phyloP scores from a whole-genome alignment of 2,797 vertebrate genomes.

The Gambelia wislizenii region DNA sequence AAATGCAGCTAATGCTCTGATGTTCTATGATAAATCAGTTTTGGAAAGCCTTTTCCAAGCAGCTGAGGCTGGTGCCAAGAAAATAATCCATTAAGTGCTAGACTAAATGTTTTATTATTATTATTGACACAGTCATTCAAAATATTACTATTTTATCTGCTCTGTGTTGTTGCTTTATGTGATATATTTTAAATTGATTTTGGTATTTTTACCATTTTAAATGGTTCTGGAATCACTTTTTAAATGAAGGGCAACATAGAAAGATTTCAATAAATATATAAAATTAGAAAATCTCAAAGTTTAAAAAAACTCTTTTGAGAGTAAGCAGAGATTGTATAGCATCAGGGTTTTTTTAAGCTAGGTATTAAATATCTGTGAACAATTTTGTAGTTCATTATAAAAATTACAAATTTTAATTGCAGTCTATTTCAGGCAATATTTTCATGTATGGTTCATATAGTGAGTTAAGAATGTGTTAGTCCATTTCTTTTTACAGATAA shows the following conservation, averaged over 20 bases:
- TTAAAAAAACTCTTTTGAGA: not conserved
- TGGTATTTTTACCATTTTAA: not conserved
- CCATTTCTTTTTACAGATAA: no score
- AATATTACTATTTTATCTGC: not conserved
- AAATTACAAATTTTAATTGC: no score
- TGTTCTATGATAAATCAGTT: not conserved
- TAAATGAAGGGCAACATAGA: not conserved
- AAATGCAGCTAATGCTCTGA: not conserved
- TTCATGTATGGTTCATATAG: no score
- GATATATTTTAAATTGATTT: not conserved
- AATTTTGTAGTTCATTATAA: no score
- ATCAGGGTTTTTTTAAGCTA: no score
- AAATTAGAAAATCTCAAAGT: not conserved
- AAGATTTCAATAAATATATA: not conserved
- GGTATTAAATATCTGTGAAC: no score
- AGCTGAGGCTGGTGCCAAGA: not conserved
- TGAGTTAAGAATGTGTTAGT: no score
- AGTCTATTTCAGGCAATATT: no score
- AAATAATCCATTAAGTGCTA: not conserved
- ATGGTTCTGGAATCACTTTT: not conserved
- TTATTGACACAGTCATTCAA: not conserved
- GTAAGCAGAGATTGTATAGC: no score
- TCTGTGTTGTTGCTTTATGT: not conserved
- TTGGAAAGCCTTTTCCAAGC: not conserved
- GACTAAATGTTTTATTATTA: not conserved